Conservation (phyloP, 2,797 vertebrate genomes). For the Poecile montanus region DNA sequence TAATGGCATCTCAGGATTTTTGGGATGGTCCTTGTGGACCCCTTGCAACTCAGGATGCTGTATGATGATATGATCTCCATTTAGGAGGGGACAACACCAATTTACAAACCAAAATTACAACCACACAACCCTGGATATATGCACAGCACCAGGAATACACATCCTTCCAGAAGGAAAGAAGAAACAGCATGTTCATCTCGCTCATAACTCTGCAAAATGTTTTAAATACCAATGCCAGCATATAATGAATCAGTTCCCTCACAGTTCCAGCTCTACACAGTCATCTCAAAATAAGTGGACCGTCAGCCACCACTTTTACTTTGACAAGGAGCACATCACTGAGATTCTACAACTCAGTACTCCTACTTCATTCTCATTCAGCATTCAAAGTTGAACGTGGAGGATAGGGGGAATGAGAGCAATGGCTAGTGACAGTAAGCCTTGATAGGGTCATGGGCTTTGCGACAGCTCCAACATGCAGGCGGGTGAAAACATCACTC, state of each 20-base stretch:
- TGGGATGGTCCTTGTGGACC: too few species aligned
- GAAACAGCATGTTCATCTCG: background rate
- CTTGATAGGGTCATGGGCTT: background rate
- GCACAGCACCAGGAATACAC: fast-evolving
- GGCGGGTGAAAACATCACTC: slow-evolving; percentile 64
- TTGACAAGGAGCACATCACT: background rate
- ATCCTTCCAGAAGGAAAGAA: background rate
- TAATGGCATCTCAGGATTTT: background rate
- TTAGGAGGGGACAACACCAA: background rate
- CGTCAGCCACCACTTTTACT: background rate
- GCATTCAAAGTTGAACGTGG: background rate
- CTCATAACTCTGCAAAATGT: background rate
- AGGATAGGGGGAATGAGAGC: slow-evolving; percentile 21
- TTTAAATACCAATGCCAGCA: background rate
- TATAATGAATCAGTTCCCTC: background rate
- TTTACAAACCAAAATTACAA: background rate
- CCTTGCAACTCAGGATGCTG: background rate
- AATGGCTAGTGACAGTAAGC: slow-evolving; percentile 33
- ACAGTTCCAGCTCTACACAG: background rate
- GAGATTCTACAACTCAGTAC: background rate
- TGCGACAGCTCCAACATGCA: slow-evolving; percentile 61
- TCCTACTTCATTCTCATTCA: background rate
- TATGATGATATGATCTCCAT: background rate
- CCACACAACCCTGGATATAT: background rate
- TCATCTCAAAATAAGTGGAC: background rate